Evolutionary conservation across 2,797 vertebrate genomes (phyloP).

Genomic region (Pachyuromys duprasi): DNA sequence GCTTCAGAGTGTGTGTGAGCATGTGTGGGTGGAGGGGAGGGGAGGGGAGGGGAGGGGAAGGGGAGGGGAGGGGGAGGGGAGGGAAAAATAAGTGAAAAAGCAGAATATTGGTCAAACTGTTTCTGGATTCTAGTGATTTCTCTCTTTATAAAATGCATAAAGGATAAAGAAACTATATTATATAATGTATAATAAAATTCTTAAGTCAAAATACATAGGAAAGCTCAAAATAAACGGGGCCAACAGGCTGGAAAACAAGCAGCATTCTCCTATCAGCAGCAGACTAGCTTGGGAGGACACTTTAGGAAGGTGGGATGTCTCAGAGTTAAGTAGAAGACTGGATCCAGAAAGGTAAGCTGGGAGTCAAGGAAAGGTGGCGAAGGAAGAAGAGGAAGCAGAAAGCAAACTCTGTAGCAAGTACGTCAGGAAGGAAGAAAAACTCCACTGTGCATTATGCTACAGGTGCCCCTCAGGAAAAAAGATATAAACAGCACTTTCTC

Average conservation of each 20-base stretch:
- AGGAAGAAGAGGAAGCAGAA: neutral
- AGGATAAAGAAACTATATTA: constrained; percentile 37
- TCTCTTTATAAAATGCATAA: constrained; percentile 29
- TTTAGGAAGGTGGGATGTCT: neutral
- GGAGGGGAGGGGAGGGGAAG: neutral
- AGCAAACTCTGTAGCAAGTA: neutral
- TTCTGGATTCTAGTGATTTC: constrained; percentile 35
- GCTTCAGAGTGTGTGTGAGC: neutral
- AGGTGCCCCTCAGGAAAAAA: constrained; percentile 47
- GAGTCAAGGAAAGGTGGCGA: neutral
- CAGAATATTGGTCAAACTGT: neutral
- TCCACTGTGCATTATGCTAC: neutral
- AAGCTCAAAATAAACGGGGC: constrained; percentile 30
- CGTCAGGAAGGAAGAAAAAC: neutral
- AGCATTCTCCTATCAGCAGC: neutral
- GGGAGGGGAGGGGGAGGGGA: no score
- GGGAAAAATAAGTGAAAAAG: neutral
- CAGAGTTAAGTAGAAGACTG: neutral
- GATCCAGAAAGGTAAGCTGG: neutral
- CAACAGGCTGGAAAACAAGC: neutral
- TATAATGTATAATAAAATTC: neutral
- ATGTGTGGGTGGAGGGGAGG: neutral
- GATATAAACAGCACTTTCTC: neutral
- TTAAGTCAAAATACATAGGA: constrained; percentile 53
- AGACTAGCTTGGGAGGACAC: neutral